Evolutionary conservation across 2,113 vertebrate species (phyloP).

Genomic region (Calidris pugnax): DNA sequence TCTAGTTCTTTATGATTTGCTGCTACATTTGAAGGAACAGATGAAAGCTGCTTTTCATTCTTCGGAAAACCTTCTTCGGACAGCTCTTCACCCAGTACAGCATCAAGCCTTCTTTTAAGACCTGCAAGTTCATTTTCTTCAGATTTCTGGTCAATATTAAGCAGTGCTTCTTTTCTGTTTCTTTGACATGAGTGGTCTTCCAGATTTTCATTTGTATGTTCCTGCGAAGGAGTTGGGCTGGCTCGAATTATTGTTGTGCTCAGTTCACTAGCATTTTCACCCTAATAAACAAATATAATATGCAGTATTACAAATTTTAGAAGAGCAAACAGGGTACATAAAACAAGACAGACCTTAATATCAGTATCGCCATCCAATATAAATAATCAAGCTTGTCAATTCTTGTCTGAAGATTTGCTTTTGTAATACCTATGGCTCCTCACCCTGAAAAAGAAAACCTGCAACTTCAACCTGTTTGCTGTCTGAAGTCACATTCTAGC

Average conservation of each 20-base stretch:
- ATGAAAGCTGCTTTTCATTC: background rate
- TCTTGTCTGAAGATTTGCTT: background rate
- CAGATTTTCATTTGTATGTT: slow-evolving; percentile 32
- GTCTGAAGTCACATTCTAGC: background rate
- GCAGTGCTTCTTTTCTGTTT: background rate
- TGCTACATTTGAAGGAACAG: background rate
- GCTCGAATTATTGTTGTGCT: slow-evolving; percentile 90
- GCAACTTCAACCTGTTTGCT: background rate
- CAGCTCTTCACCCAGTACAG: background rate
- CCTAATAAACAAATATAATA: slow-evolving; percentile 66
- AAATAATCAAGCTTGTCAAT: background rate
- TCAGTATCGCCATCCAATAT: background rate
- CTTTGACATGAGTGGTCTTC: slow-evolving; percentile 7
- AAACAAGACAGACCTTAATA: background rate
- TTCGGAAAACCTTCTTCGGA: background rate
- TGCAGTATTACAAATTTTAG: background rate
- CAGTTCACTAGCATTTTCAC: slow-evolving; percentile 76
- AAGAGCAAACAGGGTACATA: background rate
- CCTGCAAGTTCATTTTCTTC: slow-evolving; percentile 42
- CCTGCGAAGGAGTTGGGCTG: slow-evolving; percentile 82
- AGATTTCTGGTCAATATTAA: background rate
- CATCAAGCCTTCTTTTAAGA: slow-evolving; percentile 59
- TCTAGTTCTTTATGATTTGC: background rate
- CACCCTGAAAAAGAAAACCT: background rate
- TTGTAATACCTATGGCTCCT: background rate